These are phyloP conservation scores for Lophotriccus pileatus DNA, from an alignment of 2,797 vertebrate genomes.

Conservation along the genomic window DNA sequence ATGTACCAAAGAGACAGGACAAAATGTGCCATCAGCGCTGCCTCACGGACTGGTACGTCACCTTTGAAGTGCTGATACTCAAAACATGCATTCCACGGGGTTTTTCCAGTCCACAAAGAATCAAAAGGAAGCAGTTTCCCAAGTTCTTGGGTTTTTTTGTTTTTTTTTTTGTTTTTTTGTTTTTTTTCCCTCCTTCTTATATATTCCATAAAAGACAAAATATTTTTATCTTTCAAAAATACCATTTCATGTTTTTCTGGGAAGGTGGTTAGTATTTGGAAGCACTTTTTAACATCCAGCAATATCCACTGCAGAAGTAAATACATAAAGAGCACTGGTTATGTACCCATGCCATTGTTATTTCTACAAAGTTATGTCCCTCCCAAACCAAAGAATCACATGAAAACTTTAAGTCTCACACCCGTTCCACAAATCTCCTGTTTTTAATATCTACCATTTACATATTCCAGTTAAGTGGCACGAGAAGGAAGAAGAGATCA, in stretches of 20 bases:
- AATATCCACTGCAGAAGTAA: not conserved
- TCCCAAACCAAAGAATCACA: not conserved
- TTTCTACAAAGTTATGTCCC: not conserved
- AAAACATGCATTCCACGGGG: not conserved
- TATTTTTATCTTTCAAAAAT: not conserved
- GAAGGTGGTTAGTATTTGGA: not conserved
- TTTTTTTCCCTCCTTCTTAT: too few species aligned
- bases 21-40: conserved; percentile 37
- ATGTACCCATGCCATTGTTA: too few species aligned
- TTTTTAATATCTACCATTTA: not conserved
- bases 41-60: not conserved
- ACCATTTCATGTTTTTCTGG: not conserved
- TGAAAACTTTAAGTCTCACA: not conserved
- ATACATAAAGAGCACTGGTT: not conserved
- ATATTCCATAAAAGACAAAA: not conserved
- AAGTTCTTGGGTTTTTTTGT: not conserved
- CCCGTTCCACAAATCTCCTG: not conserved
- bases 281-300: not conserved
- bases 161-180: too few species aligned
- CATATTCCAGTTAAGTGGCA: not conserved
- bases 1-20: conserved; percentile 1
- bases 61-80: not conserved
- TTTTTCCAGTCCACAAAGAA: not conserved
- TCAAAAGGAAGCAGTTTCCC: not conserved
- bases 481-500: not conserved